Evolutionary conservation across 1,140 invertebrate genomes (phyloP).

Genomic region (Penaeus japonicus): DNA sequence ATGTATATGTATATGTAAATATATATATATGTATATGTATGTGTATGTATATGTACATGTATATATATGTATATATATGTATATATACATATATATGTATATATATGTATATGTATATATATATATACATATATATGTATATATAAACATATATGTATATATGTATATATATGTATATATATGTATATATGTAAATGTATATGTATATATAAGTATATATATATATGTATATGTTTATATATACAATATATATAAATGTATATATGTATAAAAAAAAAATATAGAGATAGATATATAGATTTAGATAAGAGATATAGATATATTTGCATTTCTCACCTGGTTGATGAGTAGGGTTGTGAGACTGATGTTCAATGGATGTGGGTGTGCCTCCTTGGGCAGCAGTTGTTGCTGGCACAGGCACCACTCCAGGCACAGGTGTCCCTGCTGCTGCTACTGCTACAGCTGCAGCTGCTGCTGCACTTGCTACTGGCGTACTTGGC

Average conservation of each 20-base stretch:
- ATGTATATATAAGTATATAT: constrained; percentile 1
- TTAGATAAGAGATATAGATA: neutral
- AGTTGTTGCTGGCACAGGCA: constrained; percentile 24
- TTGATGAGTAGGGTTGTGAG: constrained; percentile 38
- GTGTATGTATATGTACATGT: too few relatives aligned
- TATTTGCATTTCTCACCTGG: neutral
- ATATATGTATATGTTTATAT: neutral
- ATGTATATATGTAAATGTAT: neutral
- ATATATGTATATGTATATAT: too few relatives aligned
- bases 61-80: too few relatives aligned
- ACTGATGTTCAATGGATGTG: constrained; percentile 34
- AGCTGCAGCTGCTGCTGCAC: neutral
- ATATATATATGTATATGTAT: too few relatives aligned
- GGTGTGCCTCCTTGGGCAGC: constrained; percentile 27
- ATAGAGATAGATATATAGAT: neutral
- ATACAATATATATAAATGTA: neutral
- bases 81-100: too few relatives aligned
- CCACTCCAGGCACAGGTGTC: constrained; percentile 26
- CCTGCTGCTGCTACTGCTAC: constrained; percentile 1
- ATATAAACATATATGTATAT: neutral
- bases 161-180: constrained; percentile 7
- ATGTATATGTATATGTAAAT: too few relatives aligned
- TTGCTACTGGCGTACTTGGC: neutral
- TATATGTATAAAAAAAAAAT: neutral
- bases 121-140: too few relatives aligned